phyloP scores from a whole-genome alignment of 2,888 invertebrate genomes.

The Seira sanloemensis region DNA sequence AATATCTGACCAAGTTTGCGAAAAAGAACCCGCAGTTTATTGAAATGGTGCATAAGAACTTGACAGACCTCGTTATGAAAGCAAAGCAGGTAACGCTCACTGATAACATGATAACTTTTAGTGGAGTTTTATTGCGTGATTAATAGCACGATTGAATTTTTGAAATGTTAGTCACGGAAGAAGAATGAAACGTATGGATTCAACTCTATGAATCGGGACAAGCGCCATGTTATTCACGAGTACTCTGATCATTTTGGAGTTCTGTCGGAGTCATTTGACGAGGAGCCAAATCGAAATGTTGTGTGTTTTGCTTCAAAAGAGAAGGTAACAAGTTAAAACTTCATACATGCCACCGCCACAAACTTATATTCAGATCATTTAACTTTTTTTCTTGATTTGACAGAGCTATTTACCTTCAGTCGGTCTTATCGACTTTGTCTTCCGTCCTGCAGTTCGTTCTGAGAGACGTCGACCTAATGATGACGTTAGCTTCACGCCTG shows the following conservation, averaged over 20 bases:
- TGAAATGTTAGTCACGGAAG: constrained; percentile 80
- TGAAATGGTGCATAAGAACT: constrained; percentile 87
- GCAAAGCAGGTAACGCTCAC: constrained; percentile 84
- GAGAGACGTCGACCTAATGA: constrained; percentile 68
- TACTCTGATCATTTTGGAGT: constrained; percentile 96
- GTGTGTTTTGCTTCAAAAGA: constrained; percentile 92
- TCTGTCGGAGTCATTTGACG: constrained; percentile 94
- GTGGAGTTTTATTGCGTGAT: too few relatives aligned
- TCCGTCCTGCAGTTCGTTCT: constrained; percentile 80
- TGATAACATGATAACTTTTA: too few relatives aligned
- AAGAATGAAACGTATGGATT: constrained; percentile 82
- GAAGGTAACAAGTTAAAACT: constrained; percentile 78
- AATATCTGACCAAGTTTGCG: constrained; percentile 88
- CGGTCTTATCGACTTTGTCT: constrained; percentile 87
- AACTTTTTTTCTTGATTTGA: constrained; percentile 69
- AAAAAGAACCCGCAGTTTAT: constrained; percentile 89
- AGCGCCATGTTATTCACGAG: constrained; percentile 94
- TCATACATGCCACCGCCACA: background rate
- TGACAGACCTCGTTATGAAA: constrained; percentile 89
- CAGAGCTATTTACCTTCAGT: constrained; percentile 93
- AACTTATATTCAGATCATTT: background rate
- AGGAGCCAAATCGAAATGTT: constrained; percentile 95
- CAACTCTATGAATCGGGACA: constrained; percentile 94
- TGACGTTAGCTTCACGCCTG: constrained; percentile 68
- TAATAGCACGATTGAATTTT: too few relatives aligned